Evolutionary conservation across 2,797 vertebrate genomes (phyloP).

Genomic region (Potorous gilbertii): DNA sequence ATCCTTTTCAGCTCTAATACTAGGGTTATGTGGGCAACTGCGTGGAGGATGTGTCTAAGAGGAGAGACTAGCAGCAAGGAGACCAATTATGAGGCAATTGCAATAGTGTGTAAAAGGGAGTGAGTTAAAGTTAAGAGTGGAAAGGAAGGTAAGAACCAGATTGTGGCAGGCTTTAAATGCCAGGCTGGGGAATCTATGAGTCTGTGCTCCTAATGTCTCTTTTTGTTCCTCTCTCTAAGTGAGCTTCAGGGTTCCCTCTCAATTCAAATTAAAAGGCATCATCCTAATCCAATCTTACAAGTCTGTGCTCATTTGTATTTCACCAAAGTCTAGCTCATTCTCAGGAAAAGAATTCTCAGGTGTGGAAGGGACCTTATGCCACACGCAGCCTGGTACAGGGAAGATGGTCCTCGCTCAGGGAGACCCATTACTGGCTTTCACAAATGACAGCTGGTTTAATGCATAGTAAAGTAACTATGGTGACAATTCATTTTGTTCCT

Average conservation of each 20-base stretch:
- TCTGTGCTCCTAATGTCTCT: not conserved
- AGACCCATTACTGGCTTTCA: constrained; percentile 71
- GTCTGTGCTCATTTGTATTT: constrained; percentile 57
- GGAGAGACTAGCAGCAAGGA: not conserved
- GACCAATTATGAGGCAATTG: not conserved
- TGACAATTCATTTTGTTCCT: constrained; percentile 60
- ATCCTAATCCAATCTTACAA: constrained; percentile 48
- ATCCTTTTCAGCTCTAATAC: not conserved
- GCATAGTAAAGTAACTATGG: constrained; percentile 65
- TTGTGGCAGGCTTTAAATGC: not conserved
- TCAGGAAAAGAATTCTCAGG: constrained; percentile 50
- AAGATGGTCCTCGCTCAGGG: constrained; percentile 49
- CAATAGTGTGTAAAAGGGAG: not conserved
- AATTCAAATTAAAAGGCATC: constrained; percentile 50
- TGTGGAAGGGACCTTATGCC: constrained; percentile 49
- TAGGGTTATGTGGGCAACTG: not conserved
- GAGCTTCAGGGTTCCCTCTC: constrained; percentile 9
- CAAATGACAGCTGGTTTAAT: constrained; percentile 72
- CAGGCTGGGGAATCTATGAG: not conserved
- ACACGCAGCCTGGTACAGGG: constrained; percentile 53
- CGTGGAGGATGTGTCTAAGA: not conserved
- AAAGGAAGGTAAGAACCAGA: not conserved
- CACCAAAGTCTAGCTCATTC: constrained; percentile 58
- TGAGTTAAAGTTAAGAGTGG: not conserved
- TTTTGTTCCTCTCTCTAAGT: not conserved